Percentiles rank a stretch among this genome's conserved stretches.
Conservation (phyloP, 1,140 invertebrate species). For the Neoseiulus cucumeris region DNA sequence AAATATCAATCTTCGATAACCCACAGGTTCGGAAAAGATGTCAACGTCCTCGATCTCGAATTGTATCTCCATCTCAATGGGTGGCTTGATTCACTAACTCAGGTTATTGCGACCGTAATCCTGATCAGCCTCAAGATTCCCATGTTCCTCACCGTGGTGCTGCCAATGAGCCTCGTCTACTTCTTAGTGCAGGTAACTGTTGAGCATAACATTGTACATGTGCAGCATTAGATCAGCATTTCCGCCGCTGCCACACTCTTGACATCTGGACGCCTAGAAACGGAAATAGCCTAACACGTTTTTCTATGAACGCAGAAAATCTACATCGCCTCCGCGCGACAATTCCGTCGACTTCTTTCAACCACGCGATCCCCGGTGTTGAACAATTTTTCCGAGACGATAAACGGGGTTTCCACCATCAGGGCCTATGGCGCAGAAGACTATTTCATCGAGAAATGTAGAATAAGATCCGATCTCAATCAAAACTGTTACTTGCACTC, state of each 20-base stretch:
- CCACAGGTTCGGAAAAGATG: slow-evolving; percentile 4
- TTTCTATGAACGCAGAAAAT: slow-evolving; percentile 43
- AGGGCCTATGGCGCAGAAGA: neutral
- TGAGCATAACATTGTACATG: too few relatives aligned
- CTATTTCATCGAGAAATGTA: neutral
- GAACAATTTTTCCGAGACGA: slow-evolving; percentile 31
- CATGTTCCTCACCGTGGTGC: slow-evolving; percentile 53
- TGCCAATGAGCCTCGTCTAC: slow-evolving; percentile 67
- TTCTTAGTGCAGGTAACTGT: slow-evolving; percentile 51
- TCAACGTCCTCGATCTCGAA: neutral
- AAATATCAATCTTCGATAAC: too few relatives aligned
- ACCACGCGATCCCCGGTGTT: slow-evolving; percentile 90
- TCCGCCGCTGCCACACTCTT: too few relatives aligned
- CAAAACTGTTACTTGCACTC: slow-evolving; percentile 5
- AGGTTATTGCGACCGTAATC: slow-evolving; percentile 70
- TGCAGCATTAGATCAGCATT: too few relatives aligned
- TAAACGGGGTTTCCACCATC: neutral
- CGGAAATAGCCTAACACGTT: too few relatives aligned
- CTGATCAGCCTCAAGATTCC: slow-evolving; percentile 41
- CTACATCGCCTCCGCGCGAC: slow-evolving; percentile 78
- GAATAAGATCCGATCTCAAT: neutral
- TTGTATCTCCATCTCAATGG: neutral
- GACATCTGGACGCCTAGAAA: too few relatives aligned
- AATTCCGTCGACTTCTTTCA: slow-evolving; percentile 84
- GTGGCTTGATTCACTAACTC: slow-evolving; percentile 26